These are phyloP conservation scores for Drosophila greeni DNA, from an alignment of 2,888 invertebrate genomes.

Conservation along the genomic window DNA sequence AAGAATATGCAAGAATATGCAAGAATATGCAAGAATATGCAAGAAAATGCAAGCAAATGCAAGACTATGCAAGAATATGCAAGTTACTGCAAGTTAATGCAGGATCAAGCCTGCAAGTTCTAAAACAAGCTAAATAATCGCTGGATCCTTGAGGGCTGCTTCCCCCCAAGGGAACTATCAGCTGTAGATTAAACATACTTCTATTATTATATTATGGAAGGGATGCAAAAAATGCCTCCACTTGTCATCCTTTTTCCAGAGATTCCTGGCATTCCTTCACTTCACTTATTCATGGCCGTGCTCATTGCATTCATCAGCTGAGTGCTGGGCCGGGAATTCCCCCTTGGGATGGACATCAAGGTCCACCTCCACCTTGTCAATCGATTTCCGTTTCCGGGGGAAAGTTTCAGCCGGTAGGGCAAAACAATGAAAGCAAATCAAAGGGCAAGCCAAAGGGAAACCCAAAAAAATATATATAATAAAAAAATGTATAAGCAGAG, in stretches of 20 bases:
- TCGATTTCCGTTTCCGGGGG: slow-evolving; percentile 26
- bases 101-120: too few relatives aligned
- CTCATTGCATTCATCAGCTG: slow-evolving; percentile 25
- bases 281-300: slow-evolving; percentile 4
- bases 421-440: slow-evolving; percentile 51
- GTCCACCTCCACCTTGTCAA: slow-evolving; percentile 10
- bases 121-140: background rate
- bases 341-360: background rate
- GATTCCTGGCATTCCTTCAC: background rate
- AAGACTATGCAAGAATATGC: too few relatives aligned
- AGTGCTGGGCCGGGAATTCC: slow-evolving; percentile 8
- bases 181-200: background rate
- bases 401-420: background rate
- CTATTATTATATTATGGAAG: background rate
- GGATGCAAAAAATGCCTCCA: background rate
- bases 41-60: background rate
- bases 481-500: background rate
- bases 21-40: too few relatives aligned
- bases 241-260: background rate
- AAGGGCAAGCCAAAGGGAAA: slow-evolving; percentile 30
- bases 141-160: background rate
- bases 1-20: too few relatives aligned
- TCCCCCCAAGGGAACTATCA: background rate
- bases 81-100: too few relatives aligned
- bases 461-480: background rate